Evolutionary conservation across 2,113 vertebrate genomes (phyloP).

Genomic region (Ptychochromis oligacanthus): DNA sequence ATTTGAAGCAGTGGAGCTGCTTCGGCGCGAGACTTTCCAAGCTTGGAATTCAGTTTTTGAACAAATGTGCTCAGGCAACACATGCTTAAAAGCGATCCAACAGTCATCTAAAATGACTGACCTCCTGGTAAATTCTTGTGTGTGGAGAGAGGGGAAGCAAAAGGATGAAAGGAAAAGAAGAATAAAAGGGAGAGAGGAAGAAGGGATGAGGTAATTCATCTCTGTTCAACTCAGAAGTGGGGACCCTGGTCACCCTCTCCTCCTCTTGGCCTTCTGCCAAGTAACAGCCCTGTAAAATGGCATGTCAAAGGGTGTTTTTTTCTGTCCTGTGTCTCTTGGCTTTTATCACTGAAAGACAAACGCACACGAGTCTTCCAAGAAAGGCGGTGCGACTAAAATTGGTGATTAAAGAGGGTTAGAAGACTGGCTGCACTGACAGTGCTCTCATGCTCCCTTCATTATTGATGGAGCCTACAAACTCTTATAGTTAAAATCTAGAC

Average conservation of each 20-base stretch:
- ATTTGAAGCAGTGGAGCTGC: slow-evolving; percentile 38
- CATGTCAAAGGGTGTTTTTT: slow-evolving; percentile 30
- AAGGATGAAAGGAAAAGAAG: slow-evolving; percentile 35
- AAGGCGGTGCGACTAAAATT: slow-evolving; percentile 57
- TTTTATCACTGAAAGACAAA: slow-evolving; percentile 39
- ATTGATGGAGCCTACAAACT: slow-evolving; percentile 57
- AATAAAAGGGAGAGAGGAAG: slow-evolving; percentile 30
- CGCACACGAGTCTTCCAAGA: slow-evolving; percentile 19
- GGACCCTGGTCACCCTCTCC: slow-evolving; percentile 30
- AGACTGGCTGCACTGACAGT: not conserved
- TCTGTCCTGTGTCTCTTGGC: not conserved
- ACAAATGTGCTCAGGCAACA: slow-evolving; percentile 28
- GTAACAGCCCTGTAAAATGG: slow-evolving; percentile 20
- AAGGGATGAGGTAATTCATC: slow-evolving; percentile 43
- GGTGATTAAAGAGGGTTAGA: slow-evolving; percentile 61
- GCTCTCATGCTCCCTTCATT: slow-evolving; percentile 46
- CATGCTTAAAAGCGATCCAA: slow-evolving; percentile 32
- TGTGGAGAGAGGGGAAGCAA: slow-evolving; percentile 10
- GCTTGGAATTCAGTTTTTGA: slow-evolving; percentile 41
- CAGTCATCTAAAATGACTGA: slow-evolving; percentile 39
- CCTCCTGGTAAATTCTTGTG: slow-evolving; percentile 39
- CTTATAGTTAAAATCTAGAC: slow-evolving; percentile 48
- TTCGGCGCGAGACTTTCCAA: slow-evolving; percentile 27
- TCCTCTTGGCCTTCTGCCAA: slow-evolving; percentile 48
- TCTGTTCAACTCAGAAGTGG: slow-evolving; percentile 41